These are phyloP conservation scores for Sandelia bainsii DNA, from an alignment of 2,797 vertebrate genomes.

Conservation along the genomic window DNA sequence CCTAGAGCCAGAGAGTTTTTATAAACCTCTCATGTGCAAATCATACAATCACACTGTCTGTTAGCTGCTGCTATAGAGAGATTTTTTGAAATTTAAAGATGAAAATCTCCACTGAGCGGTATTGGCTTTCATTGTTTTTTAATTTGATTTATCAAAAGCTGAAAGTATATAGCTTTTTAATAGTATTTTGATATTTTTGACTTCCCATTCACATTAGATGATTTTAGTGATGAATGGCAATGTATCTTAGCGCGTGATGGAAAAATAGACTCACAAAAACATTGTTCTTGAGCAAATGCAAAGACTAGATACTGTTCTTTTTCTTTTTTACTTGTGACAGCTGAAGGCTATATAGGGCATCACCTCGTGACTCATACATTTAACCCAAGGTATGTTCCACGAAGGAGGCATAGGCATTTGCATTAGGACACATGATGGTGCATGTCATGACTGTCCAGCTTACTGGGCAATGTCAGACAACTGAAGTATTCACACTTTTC, in stretches of 20 bases:
- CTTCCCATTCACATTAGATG: background rate
- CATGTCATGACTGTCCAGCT: conserved; percentile 16
- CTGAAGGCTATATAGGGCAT: conserved; percentile 23
- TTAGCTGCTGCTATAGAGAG: background rate
- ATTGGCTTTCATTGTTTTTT: background rate
- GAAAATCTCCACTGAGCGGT: background rate
- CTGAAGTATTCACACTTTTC: conserved; percentile 16
- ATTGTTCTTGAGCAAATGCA: conserved; percentile 2
- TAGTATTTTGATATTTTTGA: background rate
- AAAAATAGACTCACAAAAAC: too few species aligned
- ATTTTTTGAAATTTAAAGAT: conserved; percentile 1
- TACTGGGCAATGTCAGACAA: conserved; percentile 34
- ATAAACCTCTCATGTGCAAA: background rate
- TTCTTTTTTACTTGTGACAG: conserved; percentile 25
- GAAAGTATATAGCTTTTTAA: background rate
- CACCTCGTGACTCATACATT: conserved; percentile 40
- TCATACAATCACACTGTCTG: background rate
- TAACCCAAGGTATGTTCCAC: conserved; percentile 24
- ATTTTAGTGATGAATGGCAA: background rate
- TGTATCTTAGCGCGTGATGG: too few species aligned
- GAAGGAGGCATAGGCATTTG: conserved; percentile 25
- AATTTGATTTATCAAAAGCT: background rate
- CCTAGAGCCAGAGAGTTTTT: background rate
- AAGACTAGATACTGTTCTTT: background rate
- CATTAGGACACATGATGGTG: background rate